Conservation (phyloP, 2,113 vertebrate genomes). For the Anguilla japonica region DNA sequence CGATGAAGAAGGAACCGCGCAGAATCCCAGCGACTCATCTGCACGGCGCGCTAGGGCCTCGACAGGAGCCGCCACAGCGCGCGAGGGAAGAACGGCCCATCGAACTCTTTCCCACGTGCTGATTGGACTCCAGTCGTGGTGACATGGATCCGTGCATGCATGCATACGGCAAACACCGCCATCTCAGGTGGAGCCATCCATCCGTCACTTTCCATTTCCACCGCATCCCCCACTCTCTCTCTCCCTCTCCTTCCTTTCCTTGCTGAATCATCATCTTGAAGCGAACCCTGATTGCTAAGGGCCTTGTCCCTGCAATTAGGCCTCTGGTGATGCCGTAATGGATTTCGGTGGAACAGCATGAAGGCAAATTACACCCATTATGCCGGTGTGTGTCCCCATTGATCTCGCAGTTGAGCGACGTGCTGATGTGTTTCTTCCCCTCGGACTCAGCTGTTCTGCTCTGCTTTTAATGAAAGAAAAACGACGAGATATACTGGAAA, state of each 20-base stretch:
- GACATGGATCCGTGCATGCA: neutral
- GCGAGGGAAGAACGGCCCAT: neutral
- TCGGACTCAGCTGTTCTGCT: neutral
- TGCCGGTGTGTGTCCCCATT: neutral
- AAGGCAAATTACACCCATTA: neutral
- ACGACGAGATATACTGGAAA: neutral
- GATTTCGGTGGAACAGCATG: neutral
- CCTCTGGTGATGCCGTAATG: neutral
- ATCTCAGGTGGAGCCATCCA: neutral
- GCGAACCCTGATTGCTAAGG: neutral
- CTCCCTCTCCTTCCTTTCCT: neutral
- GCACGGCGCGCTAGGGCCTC: neutral
- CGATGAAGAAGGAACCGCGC: too few species aligned
- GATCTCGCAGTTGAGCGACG: neutral
- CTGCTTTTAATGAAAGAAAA: neutral
- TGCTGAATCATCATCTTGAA: neutral
- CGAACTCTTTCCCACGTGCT: neutral
- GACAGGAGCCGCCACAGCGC: too few species aligned
- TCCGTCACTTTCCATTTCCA: neutral
- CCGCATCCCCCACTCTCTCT: neutral
- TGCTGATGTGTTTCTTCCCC: neutral
- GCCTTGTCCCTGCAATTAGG: neutral
- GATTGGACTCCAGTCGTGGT: neutral
- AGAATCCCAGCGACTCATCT: neutral
- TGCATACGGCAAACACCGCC: neutral